Percentiles rank a stretch among this genome's conserved stretches.
Conservation (phyloP, 1,140 invertebrate species). For the Drosophila murphyi region DNA sequence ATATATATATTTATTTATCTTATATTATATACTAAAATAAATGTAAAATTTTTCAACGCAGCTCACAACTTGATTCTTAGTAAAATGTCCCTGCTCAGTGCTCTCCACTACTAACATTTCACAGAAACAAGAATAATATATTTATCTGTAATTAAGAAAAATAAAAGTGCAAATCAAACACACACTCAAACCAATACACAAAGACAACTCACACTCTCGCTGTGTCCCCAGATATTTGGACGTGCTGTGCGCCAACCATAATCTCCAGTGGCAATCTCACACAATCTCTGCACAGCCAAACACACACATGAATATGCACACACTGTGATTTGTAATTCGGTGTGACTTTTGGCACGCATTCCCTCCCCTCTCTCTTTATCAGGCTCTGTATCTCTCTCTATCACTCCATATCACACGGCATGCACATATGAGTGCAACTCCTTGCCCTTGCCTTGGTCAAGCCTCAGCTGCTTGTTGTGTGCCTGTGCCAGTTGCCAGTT, state of each 20-base stretch:
- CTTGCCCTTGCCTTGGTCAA: slow-evolving; percentile 57
- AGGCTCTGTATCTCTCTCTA: no score
- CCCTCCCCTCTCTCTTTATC: slow-evolving; percentile 2
- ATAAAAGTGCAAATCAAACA: not conserved
- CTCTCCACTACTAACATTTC: no score
- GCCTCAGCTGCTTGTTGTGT: slow-evolving; percentile 20
- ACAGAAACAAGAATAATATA: no score
- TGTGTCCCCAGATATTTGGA: slow-evolving; percentile 10
- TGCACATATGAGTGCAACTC: slow-evolving; percentile 12
- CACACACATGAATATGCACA: slow-evolving; percentile 8
- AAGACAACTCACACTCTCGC: slow-evolving; percentile 6
- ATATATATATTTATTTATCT: no score
- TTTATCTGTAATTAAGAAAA: not conserved
- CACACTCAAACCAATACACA: not conserved
- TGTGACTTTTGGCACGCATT: slow-evolving; percentile 57
- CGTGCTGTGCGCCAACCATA: slow-evolving; percentile 26
- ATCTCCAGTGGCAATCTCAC: slow-evolving; percentile 5
- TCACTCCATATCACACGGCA: not conserved
- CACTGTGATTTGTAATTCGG: slow-evolving; percentile 50
- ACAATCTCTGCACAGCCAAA: slow-evolving; percentile 20
- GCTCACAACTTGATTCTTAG: no score
- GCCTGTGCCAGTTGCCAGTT: slow-evolving; percentile 2
- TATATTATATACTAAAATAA: no score
- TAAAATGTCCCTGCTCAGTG: no score
- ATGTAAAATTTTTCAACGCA: no score